Evolutionary conservation across 2,888 invertebrate genomes (phyloP).

Genomic region (Volucella inflata): DNA sequence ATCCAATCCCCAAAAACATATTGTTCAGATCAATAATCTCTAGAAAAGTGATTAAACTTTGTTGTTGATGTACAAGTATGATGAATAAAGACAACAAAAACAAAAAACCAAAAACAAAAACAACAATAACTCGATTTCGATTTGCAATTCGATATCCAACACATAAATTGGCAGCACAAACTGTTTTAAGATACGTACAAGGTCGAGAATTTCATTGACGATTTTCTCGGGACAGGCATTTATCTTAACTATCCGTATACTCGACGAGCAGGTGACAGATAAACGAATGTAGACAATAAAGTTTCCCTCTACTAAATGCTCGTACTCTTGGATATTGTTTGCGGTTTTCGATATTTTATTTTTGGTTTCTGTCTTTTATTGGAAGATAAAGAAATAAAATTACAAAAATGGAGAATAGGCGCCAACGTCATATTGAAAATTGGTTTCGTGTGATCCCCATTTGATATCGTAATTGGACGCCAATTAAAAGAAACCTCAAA

Average conservation of each 20-base stretch:
- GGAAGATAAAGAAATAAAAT: slow-evolving; percentile 2
- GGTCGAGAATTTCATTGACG: slow-evolving; percentile 37
- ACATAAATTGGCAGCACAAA: slow-evolving; percentile 13
- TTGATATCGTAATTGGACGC: slow-evolving; percentile 53
- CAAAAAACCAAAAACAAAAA: neutral
- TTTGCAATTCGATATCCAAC: neutral
- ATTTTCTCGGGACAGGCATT: slow-evolving; percentile 18
- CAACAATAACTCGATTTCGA: too few relatives aligned
- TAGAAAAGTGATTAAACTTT: slow-evolving; percentile 45
- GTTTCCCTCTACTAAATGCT: neutral
- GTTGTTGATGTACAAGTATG: slow-evolving; percentile 14
- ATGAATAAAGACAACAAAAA: neutral
- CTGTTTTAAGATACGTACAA: slow-evolving; percentile 37
- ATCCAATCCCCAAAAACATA: slow-evolving; percentile 30
- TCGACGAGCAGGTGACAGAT: slow-evolving; percentile 22
- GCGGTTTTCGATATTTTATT: neutral
- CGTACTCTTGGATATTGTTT: neutral
- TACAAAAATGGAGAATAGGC: slow-evolving; percentile 43
- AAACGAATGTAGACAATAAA: slow-evolving; percentile 30
- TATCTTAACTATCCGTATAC: neutral
- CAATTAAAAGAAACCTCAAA: slow-evolving; percentile 47
- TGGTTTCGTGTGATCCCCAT: slow-evolving; percentile 36
- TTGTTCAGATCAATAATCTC: slow-evolving; percentile 31
- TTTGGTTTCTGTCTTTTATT: neutral
- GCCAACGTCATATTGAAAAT: slow-evolving; percentile 44